A percentile compares a stretch with the other conserved stretches of the same genome.
phyloP scores from a whole-genome alignment of 2,888 invertebrate genomes.

The Spilosoma lubricipeda region DNA sequence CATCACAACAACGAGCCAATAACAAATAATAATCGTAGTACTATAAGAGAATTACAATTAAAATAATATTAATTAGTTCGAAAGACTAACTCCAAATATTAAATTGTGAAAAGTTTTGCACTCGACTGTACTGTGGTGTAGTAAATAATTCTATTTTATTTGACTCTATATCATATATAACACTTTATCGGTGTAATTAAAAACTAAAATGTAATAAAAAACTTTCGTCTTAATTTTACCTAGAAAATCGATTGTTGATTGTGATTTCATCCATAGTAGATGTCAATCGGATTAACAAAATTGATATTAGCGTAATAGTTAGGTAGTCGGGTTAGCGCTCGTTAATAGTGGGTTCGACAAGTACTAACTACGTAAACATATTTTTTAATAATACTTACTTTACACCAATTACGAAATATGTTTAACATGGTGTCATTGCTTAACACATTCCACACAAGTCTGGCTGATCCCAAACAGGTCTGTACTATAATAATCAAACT shows the following conservation, averaged over 20 bases:
- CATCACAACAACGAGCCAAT: too few species aligned
- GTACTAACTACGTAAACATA: too few species aligned
- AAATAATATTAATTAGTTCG: neutral
- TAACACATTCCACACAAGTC: too few species aligned
- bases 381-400: too few species aligned
- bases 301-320: neutral
- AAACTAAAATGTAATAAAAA: constrained; percentile 5
- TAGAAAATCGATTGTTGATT: too few species aligned
- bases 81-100: constrained; percentile 1
- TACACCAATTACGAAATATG: too few species aligned
- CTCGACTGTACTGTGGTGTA: constrained; percentile 16
- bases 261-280: neutral
- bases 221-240: neutral
- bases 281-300: neutral
- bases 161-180: constrained; percentile 24
- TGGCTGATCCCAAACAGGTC: too few species aligned
- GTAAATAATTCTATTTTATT: constrained; percentile 33
- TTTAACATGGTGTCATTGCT: too few species aligned
- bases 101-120: constrained; percentile 10
- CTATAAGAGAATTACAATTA: neutral
- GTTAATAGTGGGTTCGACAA: neutral
- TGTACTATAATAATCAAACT: too few species aligned
- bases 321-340: neutral
- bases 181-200: constrained; percentile 6
- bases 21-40: neutral